These are phyloP conservation scores for Crocallis elinguaria DNA, from an alignment of 2,888 invertebrate genomes.

Conservation along the genomic window DNA sequence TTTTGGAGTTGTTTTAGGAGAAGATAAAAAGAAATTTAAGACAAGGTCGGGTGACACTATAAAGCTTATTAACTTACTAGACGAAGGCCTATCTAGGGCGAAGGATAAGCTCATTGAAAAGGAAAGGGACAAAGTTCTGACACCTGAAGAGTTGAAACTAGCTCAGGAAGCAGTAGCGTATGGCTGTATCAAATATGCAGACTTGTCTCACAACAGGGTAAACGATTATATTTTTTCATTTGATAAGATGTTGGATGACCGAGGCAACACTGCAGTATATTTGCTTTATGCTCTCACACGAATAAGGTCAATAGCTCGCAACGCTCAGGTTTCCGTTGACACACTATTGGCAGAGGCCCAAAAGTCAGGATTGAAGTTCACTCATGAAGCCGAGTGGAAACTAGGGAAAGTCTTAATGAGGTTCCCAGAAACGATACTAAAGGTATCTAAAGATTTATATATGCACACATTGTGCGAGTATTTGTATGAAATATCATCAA, in stretches of 20 bases:
- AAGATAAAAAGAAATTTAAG: slow-evolving; percentile 99
- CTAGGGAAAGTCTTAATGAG: slow-evolving; percentile 93
- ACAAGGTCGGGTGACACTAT: slow-evolving; percentile 99
- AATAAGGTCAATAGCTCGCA: slow-evolving; percentile 95
- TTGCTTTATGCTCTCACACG: slow-evolving; percentile 97
- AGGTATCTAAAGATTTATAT: slow-evolving; percentile 92
- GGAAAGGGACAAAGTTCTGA: slow-evolving; percentile 92
- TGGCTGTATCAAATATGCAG: slow-evolving; percentile 99
- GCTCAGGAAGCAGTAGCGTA: slow-evolving; percentile 98
- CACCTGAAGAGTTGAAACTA: slow-evolving; percentile 90
- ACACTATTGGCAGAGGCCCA: slow-evolving; percentile 86
- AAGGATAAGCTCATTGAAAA: slow-evolving; percentile 94
- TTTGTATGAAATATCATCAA: slow-evolving; percentile 96
- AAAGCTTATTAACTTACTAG: slow-evolving; percentile 92
- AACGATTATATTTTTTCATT: slow-evolving; percentile 99
- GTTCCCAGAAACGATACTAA: slow-evolving; percentile 94
- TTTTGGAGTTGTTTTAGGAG: slow-evolving; percentile 98
- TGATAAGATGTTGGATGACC: slow-evolving; percentile 99
- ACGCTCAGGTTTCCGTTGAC: slow-evolving; percentile 87
- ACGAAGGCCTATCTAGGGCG: slow-evolving; percentile 95
- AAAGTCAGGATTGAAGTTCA: slow-evolving; percentile 87
- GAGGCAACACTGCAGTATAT: slow-evolving; percentile 99
- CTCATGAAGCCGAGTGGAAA: slow-evolving; percentile 97
- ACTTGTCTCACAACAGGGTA: slow-evolving; percentile 95
- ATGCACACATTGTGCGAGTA: slow-evolving; percentile 97